Evolutionary conservation across 1,140 invertebrate species (phyloP).

Genomic region (Hesperophylax magnus): DNA sequence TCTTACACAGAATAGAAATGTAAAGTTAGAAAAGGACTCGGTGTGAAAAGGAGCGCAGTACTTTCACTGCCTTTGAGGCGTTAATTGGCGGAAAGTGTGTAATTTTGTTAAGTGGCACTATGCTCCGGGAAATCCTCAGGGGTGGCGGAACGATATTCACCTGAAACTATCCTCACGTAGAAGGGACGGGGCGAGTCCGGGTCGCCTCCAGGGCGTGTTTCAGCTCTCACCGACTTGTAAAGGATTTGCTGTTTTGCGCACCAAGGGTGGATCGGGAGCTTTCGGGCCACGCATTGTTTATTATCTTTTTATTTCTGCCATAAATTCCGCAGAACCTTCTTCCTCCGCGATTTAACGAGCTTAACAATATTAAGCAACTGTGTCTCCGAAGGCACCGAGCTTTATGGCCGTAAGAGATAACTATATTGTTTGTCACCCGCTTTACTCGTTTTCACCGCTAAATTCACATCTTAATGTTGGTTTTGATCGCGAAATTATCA

Average conservation of each 20-base stretch:
- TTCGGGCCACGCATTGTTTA: constrained; percentile 27
- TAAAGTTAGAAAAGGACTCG: background rate
- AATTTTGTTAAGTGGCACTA: constrained; percentile 30
- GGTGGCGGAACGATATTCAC: background rate
- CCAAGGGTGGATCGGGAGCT: background rate
- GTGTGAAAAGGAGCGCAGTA: background rate
- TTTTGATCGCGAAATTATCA: too few species aligned
- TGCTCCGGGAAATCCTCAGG: background rate
- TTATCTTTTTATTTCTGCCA: constrained; percentile 34
- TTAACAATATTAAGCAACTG: constrained; percentile 40
- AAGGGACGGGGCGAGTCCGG: background rate
- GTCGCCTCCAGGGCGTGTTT: constrained; percentile 8
- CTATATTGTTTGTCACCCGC: constrained; percentile 19
- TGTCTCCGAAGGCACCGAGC: constrained; percentile 4
- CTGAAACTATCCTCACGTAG: constrained; percentile 24
- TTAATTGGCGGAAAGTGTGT: constrained; percentile 13
- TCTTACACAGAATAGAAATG: background rate
- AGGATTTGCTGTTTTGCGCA: background rate
- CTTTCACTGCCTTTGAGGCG: background rate
- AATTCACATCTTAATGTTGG: background rate
- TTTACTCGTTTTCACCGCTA: constrained; percentile 4
- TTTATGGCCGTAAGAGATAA: background rate
- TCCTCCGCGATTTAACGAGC: constrained; percentile 38
- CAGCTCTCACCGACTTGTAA: constrained; percentile 21
- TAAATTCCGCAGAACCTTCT: constrained; percentile 29